Evolutionary conservation across 64 coral and sea anemone species (phyloP), one percentile per base, ranked within the genome.

Genomic region (Platygyra sinensis): DNA sequence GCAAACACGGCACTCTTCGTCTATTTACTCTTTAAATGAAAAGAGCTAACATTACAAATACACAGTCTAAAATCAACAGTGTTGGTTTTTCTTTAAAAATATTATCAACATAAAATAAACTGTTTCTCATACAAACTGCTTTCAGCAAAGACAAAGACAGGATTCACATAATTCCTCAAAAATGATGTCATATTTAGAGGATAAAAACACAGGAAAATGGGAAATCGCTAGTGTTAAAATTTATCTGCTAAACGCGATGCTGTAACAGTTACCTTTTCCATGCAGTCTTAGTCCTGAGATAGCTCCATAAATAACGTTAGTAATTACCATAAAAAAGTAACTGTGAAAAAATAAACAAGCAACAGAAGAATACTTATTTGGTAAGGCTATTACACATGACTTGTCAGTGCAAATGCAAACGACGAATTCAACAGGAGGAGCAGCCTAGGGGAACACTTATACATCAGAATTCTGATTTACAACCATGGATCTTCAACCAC

Each of bases 141-240:
- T 67, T 22, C 25, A 3, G 22, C 65, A 25, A 11, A 24, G 16
- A 14, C 24, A 79, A 52, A 52, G 51, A 24, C 49, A 55, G 51
- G 15, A 79, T 55, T 79, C 24, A 55, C 49, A 12, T 28, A 55
- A 79, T 79, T 79, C 49, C 20, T 79, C 49, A 79, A 79, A 79
- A 79, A 51, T 79, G 76, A 79, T 79, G 76, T 79, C 76, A 79
- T 55, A 17, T 50, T 77, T 46, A 69, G 24, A 25, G 25, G 22
- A 69, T 27, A 69, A 0, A 9, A 10, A 69, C 65, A 27, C 25
- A 22, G 25, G 10, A 69, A 69, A 25, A 69, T 27, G 5, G 5
- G 29, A 67, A 67, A 67, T 69, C 65, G 22, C 65, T 25, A n/a
- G 10, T 69, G 65, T 69, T 67, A 24, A 25, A 25, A 22, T 8